Conservation (phyloP, 1,140 invertebrate species). For the Orussus abietinus region DNA sequence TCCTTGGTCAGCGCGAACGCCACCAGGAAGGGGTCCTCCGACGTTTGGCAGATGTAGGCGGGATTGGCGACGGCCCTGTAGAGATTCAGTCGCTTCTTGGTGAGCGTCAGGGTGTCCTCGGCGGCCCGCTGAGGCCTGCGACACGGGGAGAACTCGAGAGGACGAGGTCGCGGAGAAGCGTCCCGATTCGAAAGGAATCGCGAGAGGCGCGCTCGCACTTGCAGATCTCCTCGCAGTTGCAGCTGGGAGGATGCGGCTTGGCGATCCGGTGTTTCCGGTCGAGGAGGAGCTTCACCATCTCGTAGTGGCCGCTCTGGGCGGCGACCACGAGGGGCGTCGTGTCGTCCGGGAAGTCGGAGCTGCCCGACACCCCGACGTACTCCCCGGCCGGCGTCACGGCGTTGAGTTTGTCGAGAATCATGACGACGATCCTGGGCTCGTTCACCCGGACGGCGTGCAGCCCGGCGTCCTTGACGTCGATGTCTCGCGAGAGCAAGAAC, state of each 20-base stretch:
- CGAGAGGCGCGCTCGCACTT: constrained; percentile 35
- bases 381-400: constrained; percentile 50
- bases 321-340: constrained; percentile 71
- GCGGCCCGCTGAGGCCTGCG: constrained; percentile 34
- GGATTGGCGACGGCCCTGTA: constrained; percentile 64
- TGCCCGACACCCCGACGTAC: constrained; percentile 51
- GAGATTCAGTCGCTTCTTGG: constrained; percentile 54
- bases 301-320: constrained; percentile 66
- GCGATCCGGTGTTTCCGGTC: constrained; percentile 55
- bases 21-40: constrained; percentile 63
- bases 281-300: constrained; percentile 65
- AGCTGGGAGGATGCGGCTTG: constrained; percentile 61
- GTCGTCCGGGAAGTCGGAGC: constrained; percentile 63
- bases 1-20: constrained; percentile 61
- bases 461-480: constrained; percentile 56
- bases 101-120: constrained; percentile 49
- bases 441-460: constrained; percentile 57
- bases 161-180: background rate
- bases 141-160: constrained; percentile 1
- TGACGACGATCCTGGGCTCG: constrained; percentile 46
- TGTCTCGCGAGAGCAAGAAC: constrained; percentile 50
- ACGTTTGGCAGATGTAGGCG: constrained; percentile 63
- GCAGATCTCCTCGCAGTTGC: constrained; percentile 57
- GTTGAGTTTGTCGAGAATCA: constrained; percentile 52
- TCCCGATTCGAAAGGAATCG: background rate